Evolutionary conservation across 2,113 vertebrate species (phyloP), one percentile per base, ranked within the genome.

Genomic region (Equus przewalskii): DNA sequence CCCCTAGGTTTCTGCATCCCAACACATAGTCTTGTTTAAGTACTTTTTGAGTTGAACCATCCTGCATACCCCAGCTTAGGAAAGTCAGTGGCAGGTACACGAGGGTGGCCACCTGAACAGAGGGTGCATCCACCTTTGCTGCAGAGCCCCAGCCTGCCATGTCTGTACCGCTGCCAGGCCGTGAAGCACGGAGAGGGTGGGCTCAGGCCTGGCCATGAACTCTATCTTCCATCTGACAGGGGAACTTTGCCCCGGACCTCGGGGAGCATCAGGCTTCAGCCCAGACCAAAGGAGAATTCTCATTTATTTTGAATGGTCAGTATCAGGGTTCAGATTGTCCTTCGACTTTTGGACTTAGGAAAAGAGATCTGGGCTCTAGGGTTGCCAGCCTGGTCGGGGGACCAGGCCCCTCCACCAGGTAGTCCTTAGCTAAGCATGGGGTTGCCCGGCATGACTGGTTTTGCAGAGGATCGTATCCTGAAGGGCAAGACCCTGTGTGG

Each of bases 61-160:
- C 46, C 54, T 83, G 51, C 5, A 2, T 28, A 15, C 24, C 12
- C 21, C 46, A 44, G 62, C 64, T 15, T 70, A 26, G 64, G 69
- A 46, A 58, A 33, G 33, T 46, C 19, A 26, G 64, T 36, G 70
- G 22, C 3, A 3, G n/a, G 54, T 28, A 15, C 11, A 6, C 9
- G 1, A 33, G 30, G 46, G 36, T 18, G 16, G 16, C 82, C 4
- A 2, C 26, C 93, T 44, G 15, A 82, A 85, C 49, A 56, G 76
- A 75, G 18, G 9, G 36, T 9, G 46, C 0, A 0, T 51, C 72
- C 28, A 7, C 46, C 46, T 0, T 0, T n/a, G 21, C 82, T 46
- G 7, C 69, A 4, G 26, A 89, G 62, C 2, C 56, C 58, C 84
- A 4, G 58, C 12, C 58, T 0, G 0, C 10, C 3, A 6, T 11